Conservation (phyloP, 1,140 invertebrate genomes). For the Pogonognathellus flavescens region DNA sequence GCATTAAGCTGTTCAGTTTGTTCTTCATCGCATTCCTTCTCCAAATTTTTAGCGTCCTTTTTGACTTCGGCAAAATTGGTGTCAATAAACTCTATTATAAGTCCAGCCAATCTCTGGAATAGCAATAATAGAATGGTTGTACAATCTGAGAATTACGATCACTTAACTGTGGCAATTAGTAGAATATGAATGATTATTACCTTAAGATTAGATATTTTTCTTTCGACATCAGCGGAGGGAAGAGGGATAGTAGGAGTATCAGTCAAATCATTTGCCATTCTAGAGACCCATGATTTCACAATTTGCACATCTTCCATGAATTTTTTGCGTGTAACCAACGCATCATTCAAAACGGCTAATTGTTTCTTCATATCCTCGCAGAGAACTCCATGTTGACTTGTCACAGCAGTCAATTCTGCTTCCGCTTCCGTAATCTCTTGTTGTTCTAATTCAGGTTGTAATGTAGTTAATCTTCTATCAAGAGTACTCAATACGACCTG, state of each 20-base stretch:
- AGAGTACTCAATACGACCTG: slow-evolving; percentile 84
- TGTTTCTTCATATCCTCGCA: slow-evolving; percentile 54
- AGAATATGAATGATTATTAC: slow-evolving; percentile 64
- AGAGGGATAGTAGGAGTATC: slow-evolving; percentile 77
- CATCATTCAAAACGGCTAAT: slow-evolving; percentile 53
- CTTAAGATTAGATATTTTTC: slow-evolving; percentile 82
- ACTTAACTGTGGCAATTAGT: neutral
- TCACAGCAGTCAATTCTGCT: slow-evolving; percentile 77
- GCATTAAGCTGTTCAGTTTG: slow-evolving; percentile 72
- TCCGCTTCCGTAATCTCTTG: slow-evolving; percentile 79
- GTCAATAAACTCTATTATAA: slow-evolving; percentile 84
- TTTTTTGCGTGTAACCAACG: slow-evolving; percentile 67
- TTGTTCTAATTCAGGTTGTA: slow-evolving; percentile 87
- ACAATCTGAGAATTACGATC: neutral
- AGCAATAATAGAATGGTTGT: slow-evolving; percentile 24
- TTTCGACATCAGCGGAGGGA: slow-evolving; percentile 77
- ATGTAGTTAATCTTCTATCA: slow-evolving; percentile 84
- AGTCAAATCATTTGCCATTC: slow-evolving; percentile 80
- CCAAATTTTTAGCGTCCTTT: slow-evolving; percentile 80
- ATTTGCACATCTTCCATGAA: slow-evolving; percentile 84
- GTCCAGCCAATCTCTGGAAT: slow-evolving; percentile 73
- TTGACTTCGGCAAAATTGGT: slow-evolving; percentile 80
- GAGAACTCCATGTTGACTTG: slow-evolving; percentile 71
- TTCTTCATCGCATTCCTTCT: slow-evolving; percentile 84
- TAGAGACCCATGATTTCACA: slow-evolving; percentile 83